Conservation (phyloP, 1,140 invertebrate genomes). For the Drosophila lacteicornis region DNA sequence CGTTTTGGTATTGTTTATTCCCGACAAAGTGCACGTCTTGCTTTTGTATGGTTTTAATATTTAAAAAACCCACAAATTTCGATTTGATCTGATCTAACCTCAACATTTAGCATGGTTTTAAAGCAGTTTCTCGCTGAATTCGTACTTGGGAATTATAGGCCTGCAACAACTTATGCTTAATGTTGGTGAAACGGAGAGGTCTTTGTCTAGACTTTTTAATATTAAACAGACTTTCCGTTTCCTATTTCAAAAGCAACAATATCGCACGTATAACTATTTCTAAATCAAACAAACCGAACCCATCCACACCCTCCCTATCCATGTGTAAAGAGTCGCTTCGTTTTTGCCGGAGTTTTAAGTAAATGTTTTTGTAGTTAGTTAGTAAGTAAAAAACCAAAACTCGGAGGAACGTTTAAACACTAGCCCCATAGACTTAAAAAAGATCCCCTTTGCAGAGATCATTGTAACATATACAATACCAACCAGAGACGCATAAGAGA, state of each 20-base stretch:
- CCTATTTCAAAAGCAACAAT: background rate
- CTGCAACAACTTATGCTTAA: no score
- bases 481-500: slow-evolving; percentile 48
- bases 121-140: background rate
- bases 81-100: no score
- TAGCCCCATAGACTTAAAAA: slow-evolving; percentile 71
- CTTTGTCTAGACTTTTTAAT: no score
- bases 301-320: slow-evolving; percentile 11
- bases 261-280: background rate
- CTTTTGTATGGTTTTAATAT: no score
- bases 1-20: no score
- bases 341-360: slow-evolving; percentile 32
- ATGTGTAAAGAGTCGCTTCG: slow-evolving; percentile 42
- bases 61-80: no score
- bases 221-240: background rate
- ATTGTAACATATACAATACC: slow-evolving; percentile 79
- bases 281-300: background rate
- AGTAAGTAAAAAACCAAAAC: slow-evolving; percentile 29
- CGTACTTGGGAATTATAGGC: background rate
- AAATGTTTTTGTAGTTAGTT: slow-evolving; percentile 48
- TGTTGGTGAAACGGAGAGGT: no score
- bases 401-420: slow-evolving; percentile 47
- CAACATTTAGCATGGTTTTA: no score
- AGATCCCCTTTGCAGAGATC: slow-evolving; percentile 68
- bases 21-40: no score